Base-by-base conservation (phyloP, 2,113 vertebrate species). In the Pterophyllum scalare region DNA sequence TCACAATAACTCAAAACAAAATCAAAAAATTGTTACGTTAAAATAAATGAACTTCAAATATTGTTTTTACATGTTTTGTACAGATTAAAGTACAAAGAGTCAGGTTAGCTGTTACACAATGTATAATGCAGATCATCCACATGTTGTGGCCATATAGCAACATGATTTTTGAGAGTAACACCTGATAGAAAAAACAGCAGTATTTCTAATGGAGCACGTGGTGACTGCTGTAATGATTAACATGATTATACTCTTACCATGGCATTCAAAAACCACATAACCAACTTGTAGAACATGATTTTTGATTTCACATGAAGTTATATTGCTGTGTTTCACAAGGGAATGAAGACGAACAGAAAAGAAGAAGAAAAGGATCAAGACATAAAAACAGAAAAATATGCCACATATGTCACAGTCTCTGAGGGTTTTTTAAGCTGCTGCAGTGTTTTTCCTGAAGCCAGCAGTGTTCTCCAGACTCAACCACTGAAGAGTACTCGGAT, bases 401-500 rank as follows among this genome's bases (percentile, higher is more conserved):
- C 56, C 22, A 82, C 28, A 28, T 59, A 31, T 82, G 70, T 52
- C 59, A 60, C 13, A 38, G 64, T 79, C 82, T 78, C n/a, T 83
- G 26, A 64, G 31, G 72, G 52, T 28, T 85, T 70, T 61, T 67
- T 64, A 76, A 77, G 81, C 77, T 56, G 38, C 59, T 3, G 35
- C 35, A 4, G 7, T 26, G 59, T 35, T 82, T 61, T 59, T 72
- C 33, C 78, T 79, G 58, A 70, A 77, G 17, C 7, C 40, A 38
- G 20, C 40, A 59, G 70, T 75, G 76, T 81, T 79, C 22, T 24
- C 65, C 77, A 64, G 74, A 54, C 59, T 40, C 56, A 77, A 22
- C 67, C 65, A 8, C 49, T 13, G 57, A 72, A 46, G 83, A 87
- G 52, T 43, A 9, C 58, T 79, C 40, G 56, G 60, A 90, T 59